phyloP scores from a whole-genome alignment of 2,797 vertebrate species.

The Malacoctenus gilli region DNA sequence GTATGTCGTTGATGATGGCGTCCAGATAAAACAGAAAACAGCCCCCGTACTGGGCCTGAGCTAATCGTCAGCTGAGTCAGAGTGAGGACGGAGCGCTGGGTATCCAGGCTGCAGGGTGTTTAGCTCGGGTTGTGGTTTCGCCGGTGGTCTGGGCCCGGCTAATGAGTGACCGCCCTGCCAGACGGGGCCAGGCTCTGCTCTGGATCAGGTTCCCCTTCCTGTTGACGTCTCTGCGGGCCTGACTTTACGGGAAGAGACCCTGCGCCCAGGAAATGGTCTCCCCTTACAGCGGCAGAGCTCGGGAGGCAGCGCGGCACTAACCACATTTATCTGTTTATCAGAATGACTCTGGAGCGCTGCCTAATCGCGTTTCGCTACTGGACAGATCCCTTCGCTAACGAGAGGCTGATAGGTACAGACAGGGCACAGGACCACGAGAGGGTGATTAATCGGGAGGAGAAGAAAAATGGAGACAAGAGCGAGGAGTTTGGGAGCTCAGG shows the following conservation, averaged over 20 bases:
- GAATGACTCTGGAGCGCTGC: conserved; percentile 82
- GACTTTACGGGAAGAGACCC: conserved; percentile 85
- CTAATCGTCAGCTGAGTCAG: conserved; percentile 39
- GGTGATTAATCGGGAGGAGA: conserved; percentile 69
- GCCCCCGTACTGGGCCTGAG: conserved; percentile 26
- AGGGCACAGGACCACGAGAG: conserved; percentile 62
- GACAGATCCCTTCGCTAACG: conserved; percentile 80
- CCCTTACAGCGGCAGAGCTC: conserved; percentile 80
- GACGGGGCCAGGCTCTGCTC: conserved; percentile 76
- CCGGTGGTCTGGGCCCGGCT: conserved; percentile 69
- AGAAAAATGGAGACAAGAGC: conserved; percentile 37
- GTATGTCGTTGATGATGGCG: conserved; percentile 38
- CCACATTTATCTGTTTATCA: conserved; percentile 88
- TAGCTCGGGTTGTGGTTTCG: conserved; percentile 51
- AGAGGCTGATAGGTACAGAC: conserved; percentile 79
- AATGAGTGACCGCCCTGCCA: conserved; percentile 78
- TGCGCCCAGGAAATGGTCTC: conserved; percentile 85
- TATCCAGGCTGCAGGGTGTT: conserved; percentile 54
- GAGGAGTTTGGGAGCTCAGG: conserved; percentile 45
- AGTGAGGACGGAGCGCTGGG: conserved; percentile 34
- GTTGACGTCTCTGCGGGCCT: conserved; percentile 82
- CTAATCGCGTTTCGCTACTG: conserved; percentile 83
- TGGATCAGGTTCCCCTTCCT: conserved; percentile 88
- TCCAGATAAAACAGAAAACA: conserved; percentile 58
- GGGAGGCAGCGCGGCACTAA: conserved; percentile 77